Evolutionary conservation across 2,888 invertebrate species (phyloP), one percentile per base, ranked within the genome.

Genomic region (Yponomeuta sedellus): DNA sequence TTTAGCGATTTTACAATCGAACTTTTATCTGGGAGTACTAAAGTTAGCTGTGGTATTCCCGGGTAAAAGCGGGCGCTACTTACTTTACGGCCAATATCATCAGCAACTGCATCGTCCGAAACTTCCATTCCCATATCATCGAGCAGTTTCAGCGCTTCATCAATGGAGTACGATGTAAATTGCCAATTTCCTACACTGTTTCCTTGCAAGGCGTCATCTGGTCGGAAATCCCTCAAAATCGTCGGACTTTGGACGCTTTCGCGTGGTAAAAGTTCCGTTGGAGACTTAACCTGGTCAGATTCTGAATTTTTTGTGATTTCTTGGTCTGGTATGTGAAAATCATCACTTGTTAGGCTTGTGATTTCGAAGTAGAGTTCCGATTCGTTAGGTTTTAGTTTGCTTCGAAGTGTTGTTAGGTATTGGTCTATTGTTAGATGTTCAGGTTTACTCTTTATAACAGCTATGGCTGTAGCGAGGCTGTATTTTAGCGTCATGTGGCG

Each of bases 381-480:
- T 20, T 73, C 67, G n/a, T 69, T 19, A 44, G 64, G 16, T 20
- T 40, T 64, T 19, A 67, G 16, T 10, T 44, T 64, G 22, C 40
- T 52, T 61, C 44, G 25, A 8, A 86, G 64, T 34, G 74, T 66
- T 62, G 73, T 44, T 66, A 86, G 69, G 66, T 83, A 80, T 19
- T 77, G 67, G 10, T 75, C 73, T 3, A 77, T 68, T 2, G 73
- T 69, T 44, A 75, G 0, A 20, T 78, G 67, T n/a, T 72, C 66
- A 0, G 86, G 85, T 76, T 82, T 85, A 0, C 70, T 74, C 72
- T 76, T 81, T 63, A 87, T 64, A 1, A 86, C 71, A 2, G 80
- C 79, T 70, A 85, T 70, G 2, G 85, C 80, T 39, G 80, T 67
- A 0, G 78, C 80, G 44, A 85, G 40, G 2, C 76, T 71, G 62